phyloP scores from a whole-genome alignment of 2,113 vertebrate species.

The Rhinolophus ferrumequinum region DNA sequence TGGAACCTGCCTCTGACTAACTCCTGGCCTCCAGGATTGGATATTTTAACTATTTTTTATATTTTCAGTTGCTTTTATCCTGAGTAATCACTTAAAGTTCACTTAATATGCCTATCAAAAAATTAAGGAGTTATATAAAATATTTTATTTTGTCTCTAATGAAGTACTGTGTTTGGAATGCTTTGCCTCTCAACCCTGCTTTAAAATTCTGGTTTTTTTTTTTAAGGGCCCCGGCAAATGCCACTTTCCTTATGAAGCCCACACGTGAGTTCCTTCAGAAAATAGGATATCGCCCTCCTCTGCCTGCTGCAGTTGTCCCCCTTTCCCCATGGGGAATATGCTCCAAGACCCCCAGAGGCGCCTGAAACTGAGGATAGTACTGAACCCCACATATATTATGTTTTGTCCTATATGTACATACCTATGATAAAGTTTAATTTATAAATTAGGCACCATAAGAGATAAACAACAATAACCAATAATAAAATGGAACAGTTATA shows the following conservation, averaged over 20 bases:
- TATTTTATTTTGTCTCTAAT: not conserved
- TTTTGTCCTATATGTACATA: not conserved
- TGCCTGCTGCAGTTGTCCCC: not conserved
- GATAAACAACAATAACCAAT: not conserved
- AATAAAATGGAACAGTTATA: not conserved
- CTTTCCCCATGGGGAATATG: too few species aligned
- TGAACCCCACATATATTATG: not conserved
- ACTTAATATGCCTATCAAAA: not conserved
- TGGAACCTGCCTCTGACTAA: not conserved
- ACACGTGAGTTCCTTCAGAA: not conserved
- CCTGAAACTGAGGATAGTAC: not conserved
- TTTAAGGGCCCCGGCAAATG: not conserved
- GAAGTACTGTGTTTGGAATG: not conserved
- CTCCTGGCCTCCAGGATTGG: not conserved
- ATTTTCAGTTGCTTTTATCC: not conserved
- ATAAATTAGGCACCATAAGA: not conserved
- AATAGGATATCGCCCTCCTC: not conserved
- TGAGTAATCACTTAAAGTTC: not conserved
- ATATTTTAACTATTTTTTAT: not conserved
- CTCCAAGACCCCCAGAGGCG: not conserved
- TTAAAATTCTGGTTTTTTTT: not conserved
- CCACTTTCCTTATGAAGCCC: not conserved
- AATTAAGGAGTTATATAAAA: not conserved
- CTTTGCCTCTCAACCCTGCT: not conserved
- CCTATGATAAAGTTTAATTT: not conserved